A percentile compares a stretch with the other conserved stretches of the same genome.
Conservation (phyloP, 2,888 invertebrate species). For the Pheosia tremula region DNA sequence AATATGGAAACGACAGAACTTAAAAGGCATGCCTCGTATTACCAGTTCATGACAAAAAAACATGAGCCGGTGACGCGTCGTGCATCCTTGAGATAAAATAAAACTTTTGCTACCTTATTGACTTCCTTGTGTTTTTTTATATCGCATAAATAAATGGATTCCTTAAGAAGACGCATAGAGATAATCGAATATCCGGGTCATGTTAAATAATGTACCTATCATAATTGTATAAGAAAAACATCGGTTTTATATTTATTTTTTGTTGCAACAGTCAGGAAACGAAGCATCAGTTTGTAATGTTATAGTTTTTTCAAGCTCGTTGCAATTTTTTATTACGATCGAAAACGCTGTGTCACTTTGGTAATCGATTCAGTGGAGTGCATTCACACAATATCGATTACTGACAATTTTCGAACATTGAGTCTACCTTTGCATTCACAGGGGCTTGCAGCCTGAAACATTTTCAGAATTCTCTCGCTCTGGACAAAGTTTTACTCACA, state of each 20-base stretch:
- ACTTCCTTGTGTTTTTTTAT: constrained; percentile 62
- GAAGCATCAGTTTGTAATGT: not conserved
- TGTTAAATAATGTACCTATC: constrained; percentile 24
- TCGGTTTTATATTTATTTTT: not conserved
- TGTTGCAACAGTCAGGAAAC: constrained; percentile 1
- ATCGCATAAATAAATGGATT: constrained; percentile 37
- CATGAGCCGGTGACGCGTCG: constrained; percentile 31
- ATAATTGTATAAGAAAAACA: constrained; percentile 7
- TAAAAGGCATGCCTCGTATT: no score
- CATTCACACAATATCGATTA: constrained; percentile 25
- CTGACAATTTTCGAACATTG: constrained; percentile 5
- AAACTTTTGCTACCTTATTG: constrained; percentile 53
- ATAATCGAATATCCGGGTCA: constrained; percentile 53
- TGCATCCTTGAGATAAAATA: constrained; percentile 56
- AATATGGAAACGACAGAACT: no score
- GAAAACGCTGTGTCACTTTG: constrained; percentile 19
- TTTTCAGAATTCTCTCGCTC: no score
- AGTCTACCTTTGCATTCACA: no score
- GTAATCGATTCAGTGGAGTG: constrained; percentile 19
- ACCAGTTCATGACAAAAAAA: constrained; percentile 32
- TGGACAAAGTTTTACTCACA: no score
- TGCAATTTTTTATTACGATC: constrained; percentile 8
- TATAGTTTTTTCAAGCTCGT: constrained; percentile 1
- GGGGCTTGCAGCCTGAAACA: no score
- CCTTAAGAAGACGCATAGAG: constrained; percentile 41